A percentile compares a stretch with the other conserved stretches of the same genome.
phyloP scores from a whole-genome alignment of 2,888 invertebrate genomes.

The Drosophila imparisetae region DNA sequence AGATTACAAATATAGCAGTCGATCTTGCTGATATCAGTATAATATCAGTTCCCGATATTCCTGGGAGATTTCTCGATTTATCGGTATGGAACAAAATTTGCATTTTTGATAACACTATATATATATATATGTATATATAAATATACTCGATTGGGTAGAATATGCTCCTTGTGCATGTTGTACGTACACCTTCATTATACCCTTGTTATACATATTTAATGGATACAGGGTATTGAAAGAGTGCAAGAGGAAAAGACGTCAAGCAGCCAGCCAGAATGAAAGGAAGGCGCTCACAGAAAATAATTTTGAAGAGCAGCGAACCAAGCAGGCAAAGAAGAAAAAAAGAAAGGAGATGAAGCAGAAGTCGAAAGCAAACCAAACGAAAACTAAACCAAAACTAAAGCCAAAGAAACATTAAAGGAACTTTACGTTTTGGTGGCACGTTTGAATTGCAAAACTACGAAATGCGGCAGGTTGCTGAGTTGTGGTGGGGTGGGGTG shows the following conservation, averaged over 20 bases:
- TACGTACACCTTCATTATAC: background rate
- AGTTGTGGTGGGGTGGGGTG: background rate
- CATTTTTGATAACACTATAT: background rate
- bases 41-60: background rate
- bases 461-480: conserved; percentile 17
- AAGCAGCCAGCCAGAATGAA: conserved; percentile 38
- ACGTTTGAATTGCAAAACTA: conserved; percentile 67
- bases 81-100: background rate
- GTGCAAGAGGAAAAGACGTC: background rate
- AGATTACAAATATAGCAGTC: background rate
- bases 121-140: too few species aligned
- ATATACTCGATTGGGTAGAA: background rate
- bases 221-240: conserved; percentile 4
- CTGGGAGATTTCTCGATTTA: background rate
- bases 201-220: background rate
- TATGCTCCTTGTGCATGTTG: background rate
- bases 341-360: conserved; percentile 2
- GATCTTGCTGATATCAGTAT: background rate
- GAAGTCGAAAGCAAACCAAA: conserved; percentile 32
- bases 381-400: conserved; percentile 47
- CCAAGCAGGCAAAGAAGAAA: conserved; percentile 23
- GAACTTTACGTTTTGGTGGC: conserved; percentile 63
- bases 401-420: conserved; percentile 48
- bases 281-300: conserved; percentile 56
- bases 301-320: conserved; percentile 57